Evolutionary conservation across 2,113 vertebrate genomes (phyloP).

Genomic region (Acanthochromis polyacanthus): DNA sequence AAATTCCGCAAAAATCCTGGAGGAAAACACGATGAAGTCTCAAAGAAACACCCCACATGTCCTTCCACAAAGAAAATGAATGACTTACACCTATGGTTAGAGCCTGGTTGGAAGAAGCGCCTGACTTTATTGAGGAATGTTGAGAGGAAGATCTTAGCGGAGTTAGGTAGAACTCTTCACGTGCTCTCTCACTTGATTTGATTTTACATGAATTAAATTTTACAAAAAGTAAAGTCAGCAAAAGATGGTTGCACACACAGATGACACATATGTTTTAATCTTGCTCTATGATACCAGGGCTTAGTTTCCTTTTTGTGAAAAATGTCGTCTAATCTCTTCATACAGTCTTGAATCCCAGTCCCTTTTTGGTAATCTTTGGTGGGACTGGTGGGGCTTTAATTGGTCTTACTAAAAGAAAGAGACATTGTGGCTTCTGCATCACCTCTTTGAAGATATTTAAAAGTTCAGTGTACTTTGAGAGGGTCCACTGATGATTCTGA

Average conservation of each 20-base stretch:
- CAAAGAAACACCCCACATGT: too few species aligned
- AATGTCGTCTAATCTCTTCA: background rate
- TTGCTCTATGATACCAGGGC: background rate
- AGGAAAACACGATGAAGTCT: too few species aligned
- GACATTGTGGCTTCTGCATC: too few species aligned
- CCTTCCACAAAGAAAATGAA: too few species aligned
- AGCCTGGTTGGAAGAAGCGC: too few species aligned
- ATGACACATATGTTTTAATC: background rate
- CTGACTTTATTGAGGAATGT: too few species aligned
- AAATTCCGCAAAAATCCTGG: background rate
- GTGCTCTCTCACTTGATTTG: background rate
- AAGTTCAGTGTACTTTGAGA: too few species aligned
- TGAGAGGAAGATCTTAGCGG: background rate
- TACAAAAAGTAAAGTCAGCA: background rate
- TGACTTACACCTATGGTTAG: too few species aligned
- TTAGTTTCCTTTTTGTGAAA: background rate
- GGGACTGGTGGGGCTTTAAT: too few species aligned
- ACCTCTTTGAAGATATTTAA: too few species aligned
- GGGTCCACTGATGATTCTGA: too few species aligned
- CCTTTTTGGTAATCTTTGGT: background rate
- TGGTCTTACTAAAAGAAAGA: too few species aligned
- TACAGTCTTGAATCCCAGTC: background rate
- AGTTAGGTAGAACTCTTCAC: background rate
- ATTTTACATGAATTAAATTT: background rate
- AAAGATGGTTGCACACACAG: background rate